These are phyloP conservation scores for Anhinga anhinga DNA, from an alignment of 2,113 vertebrate genomes.

Conservation along the genomic window DNA sequence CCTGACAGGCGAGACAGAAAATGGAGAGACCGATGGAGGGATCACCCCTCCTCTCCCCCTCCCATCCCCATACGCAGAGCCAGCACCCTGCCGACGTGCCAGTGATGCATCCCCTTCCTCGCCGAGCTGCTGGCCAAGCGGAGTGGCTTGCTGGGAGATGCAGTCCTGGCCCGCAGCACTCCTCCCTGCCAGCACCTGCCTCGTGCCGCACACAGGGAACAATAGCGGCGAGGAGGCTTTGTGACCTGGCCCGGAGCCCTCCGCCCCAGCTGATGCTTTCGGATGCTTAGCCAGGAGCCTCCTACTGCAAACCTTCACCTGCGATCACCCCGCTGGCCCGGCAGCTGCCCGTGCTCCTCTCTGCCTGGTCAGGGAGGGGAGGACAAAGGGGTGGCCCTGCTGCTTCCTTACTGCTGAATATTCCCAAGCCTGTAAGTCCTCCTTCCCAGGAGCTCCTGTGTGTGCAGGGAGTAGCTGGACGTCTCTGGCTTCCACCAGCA, in stretches of 20 bases:
- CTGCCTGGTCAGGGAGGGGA: neutral
- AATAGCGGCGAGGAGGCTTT: neutral
- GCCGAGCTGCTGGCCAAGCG: fast-evolving
- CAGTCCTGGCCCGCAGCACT: fast-evolving
- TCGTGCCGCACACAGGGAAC: neutral
- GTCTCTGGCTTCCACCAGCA: neutral
- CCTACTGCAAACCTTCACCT: neutral
- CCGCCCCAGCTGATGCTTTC: fast-evolving
- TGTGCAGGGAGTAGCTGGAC: too few species aligned
- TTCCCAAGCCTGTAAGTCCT: neutral
- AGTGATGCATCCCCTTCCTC: neutral
- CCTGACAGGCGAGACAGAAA: constrained; percentile 44
- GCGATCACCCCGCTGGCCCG: fast-evolving
- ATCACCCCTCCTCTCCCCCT: neutral
- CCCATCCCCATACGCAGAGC: neutral
- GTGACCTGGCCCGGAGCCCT: neutral
- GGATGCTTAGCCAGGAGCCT: neutral
- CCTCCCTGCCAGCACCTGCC: neutral
- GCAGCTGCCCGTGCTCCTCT: neutral
- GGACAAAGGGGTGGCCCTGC: neutral
- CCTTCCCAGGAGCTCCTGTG: neutral
- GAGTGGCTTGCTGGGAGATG: neutral
- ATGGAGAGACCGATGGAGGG: constrained; percentile 35
- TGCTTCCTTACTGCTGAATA: neutral
- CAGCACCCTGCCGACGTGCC: neutral